These are phyloP conservation scores for Indicator indicator DNA, from an alignment of 2,113 vertebrate species.

Conservation along the genomic window DNA sequence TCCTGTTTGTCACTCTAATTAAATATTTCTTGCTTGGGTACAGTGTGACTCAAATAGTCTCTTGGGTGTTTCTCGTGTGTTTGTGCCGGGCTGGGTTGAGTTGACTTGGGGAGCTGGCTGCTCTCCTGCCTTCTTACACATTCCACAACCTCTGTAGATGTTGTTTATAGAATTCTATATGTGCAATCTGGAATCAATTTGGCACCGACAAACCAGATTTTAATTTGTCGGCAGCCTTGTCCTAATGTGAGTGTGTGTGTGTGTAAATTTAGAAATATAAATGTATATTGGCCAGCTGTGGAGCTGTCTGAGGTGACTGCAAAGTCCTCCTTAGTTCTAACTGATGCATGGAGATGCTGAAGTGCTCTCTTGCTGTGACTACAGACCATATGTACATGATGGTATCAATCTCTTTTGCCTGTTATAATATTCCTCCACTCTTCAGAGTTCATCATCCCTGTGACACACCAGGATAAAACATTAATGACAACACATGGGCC, in stretches of 20 bases:
- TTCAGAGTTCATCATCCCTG: not conserved
- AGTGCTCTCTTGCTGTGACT: not conserved
- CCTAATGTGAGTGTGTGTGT: not conserved
- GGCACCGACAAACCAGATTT: not conserved
- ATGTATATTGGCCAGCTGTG: not conserved
- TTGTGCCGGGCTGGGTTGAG: not conserved
- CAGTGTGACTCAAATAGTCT: not conserved
- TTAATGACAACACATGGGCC: rapidly evolving
- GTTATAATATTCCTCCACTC: not conserved
- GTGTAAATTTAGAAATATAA: not conserved
- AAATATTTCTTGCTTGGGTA: not conserved
- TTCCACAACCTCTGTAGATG: not conserved
- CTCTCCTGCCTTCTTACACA: not conserved
- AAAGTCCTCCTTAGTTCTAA: not conserved
- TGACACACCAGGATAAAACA: not conserved
- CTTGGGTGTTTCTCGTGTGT: not conserved
- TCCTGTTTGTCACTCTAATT: not conserved
- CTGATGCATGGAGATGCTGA: not conserved
- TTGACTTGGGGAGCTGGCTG: not conserved
- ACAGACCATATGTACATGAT: not conserved
- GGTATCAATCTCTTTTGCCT: not conserved
- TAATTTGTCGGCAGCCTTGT: not conserved
- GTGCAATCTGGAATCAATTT: not conserved
- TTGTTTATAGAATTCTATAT: not conserved
- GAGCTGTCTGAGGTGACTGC: not conserved